Conservation (phyloP, 2,888 invertebrate genomes). For the Hirtodrosophila alboralis region DNA sequence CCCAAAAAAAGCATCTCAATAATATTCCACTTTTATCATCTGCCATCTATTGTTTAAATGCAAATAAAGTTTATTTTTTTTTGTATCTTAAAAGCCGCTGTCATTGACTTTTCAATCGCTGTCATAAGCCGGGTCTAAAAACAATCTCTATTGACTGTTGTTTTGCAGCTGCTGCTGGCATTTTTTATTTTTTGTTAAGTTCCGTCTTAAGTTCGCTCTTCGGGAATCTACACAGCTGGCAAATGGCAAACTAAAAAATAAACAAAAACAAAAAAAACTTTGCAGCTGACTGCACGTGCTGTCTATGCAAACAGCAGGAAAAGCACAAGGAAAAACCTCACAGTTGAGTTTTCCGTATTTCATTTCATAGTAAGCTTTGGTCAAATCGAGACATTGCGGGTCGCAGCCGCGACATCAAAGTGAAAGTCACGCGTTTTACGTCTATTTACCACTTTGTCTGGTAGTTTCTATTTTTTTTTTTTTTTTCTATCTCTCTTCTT, state of each 20-base stretch:
- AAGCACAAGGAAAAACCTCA: neutral
- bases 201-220: constrained; percentile 12
- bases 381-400: constrained; percentile 44
- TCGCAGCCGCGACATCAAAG: constrained; percentile 62
- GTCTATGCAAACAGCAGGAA: constrained; percentile 62
- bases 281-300: constrained; percentile 50
- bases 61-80: no score
- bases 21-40: neutral
- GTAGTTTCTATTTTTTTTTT: constrained; percentile 27
- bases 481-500: constrained; percentile 2
- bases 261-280: constrained; percentile 7
- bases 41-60: no score
- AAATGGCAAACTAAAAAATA: no score
- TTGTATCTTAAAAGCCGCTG: neutral
- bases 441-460: constrained; percentile 78
- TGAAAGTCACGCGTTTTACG: constrained; percentile 78
- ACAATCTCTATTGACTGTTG: constrained; percentile 26
- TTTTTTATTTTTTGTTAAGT: constrained; percentile 9
- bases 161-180: constrained; percentile 29
- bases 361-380: constrained; percentile 39
- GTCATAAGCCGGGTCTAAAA: constrained; percentile 18
- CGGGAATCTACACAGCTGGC: constrained; percentile 24
- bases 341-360: constrained; percentile 29
- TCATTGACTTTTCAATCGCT: neutral
- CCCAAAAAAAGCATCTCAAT: neutral